These are phyloP conservation scores for Buathra laborator DNA, from an alignment of 2,888 invertebrate genomes.

Conservation along the genomic window DNA sequence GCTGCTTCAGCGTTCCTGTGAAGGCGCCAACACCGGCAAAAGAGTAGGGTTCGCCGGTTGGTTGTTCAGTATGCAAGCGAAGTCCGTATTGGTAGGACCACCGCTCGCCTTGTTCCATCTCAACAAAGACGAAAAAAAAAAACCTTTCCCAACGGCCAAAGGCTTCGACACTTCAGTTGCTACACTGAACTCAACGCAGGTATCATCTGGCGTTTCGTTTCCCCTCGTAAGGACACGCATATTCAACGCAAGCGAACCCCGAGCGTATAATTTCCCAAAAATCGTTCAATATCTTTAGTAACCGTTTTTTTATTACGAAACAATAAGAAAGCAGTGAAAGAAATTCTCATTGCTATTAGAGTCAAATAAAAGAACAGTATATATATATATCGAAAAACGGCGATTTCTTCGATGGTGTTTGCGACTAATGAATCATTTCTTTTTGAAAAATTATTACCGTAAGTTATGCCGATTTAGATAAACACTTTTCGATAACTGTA, in stretches of 20 bases:
- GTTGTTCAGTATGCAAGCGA: slow-evolving; percentile 29
- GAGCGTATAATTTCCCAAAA: neutral
- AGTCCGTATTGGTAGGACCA: slow-evolving; percentile 36
- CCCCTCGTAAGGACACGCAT: neutral
- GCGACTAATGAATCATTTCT: neutral
- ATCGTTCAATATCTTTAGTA: neutral
- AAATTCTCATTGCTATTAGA: no score
- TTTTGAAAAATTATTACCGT: no score
- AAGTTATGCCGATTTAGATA: no score
- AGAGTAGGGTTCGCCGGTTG: slow-evolving; percentile 13
- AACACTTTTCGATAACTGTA: neutral
- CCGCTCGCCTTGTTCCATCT: neutral
- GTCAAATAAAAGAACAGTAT: no score
- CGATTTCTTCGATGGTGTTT: neutral
- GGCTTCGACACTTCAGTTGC: slow-evolving; percentile 16
- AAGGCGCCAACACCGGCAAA: slow-evolving; percentile 9
- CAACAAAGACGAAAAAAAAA: neutral
- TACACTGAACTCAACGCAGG: slow-evolving; percentile 9
- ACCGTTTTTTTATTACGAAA: no score
- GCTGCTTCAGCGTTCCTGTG: slow-evolving; percentile 17
- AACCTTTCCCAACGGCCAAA: neutral
- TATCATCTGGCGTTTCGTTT: slow-evolving; percentile 11
- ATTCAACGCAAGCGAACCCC: neutral
- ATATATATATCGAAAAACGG: neutral
- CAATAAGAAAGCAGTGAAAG: no score